Evolutionary conservation across 2,113 vertebrate genomes (phyloP), one percentile per base, ranked within the genome.

Genomic region (Petromus typicus): DNA sequence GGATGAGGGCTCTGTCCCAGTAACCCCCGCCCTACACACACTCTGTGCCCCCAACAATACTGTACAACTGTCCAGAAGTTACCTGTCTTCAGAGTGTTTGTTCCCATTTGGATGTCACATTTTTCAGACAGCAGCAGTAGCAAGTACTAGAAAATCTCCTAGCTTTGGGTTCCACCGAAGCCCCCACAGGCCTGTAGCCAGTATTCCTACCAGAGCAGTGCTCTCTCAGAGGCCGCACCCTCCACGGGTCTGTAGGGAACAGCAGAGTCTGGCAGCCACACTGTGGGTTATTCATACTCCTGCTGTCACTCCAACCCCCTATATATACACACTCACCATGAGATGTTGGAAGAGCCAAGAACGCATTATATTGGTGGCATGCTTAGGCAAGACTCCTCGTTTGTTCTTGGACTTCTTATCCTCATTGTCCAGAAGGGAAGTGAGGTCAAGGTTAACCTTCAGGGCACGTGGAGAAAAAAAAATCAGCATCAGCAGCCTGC

Each of bases 311-410:
- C 34, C 89, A 69, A 45, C 32, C 91, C 90, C 94, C 67, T 45
- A 10, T 5, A 45, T 67, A 84, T 86, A 40, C 89, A 51, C 95
- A 97, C 99, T 99, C 98, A 99, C 99, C 99, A 99, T 99, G 98
- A 99, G 99, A 97, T 99, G 99, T 97, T 99, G 99, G 98, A 99
- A 99, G 98, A 99, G 99, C 99, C 99, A 99, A 91, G 99, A 99
- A 97, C 99, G 99, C 99, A 99, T 99, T 98, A 99, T 99, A 98
- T 99, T 99, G 97, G 99, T 99, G 98, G 99, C 99, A 0, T 99
- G 99, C 98, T 99, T 99, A 95, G 99, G 99, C 95, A 99, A 98
- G 96, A 99, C 99, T 0, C 99, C 99, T 86, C 99, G 98, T 96
- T 99, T 99, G 98, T 99, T 99, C 98, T 99, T 99, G 98, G 99